phyloP scores from a whole-genome alignment of 30 jellyfish, hydroid and myxozoan genomes.

The Aurelia sp. region DNA sequence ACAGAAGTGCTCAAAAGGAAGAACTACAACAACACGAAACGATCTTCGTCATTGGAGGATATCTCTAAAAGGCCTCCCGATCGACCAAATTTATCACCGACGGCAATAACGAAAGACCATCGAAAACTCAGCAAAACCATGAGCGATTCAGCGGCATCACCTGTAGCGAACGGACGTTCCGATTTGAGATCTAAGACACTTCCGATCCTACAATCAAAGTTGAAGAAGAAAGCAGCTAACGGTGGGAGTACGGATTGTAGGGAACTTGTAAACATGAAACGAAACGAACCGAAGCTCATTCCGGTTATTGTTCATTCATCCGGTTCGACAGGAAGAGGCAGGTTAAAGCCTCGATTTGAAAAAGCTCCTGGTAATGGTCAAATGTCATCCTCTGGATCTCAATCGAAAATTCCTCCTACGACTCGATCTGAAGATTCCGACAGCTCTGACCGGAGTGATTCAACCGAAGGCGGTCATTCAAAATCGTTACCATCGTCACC shows the following conservation, averaged over 20 bases:
- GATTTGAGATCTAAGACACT: slow-evolving; percentile 23
- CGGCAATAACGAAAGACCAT: background rate
- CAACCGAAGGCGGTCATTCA: slow-evolving; percentile 40
- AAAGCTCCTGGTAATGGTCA: background rate
- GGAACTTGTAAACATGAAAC: background rate
- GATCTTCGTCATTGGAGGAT: slow-evolving; percentile 43
- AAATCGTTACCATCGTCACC: slow-evolving; percentile 66
- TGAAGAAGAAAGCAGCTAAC: slow-evolving; percentile 27
- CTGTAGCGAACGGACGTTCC: background rate
- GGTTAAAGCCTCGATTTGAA: slow-evolving; percentile 50
- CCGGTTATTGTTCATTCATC: slow-evolving; percentile 74
- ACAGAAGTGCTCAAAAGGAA: slow-evolving; percentile 54
- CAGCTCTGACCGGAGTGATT: slow-evolving; percentile 68
- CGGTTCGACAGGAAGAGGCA: slow-evolving; percentile 11
- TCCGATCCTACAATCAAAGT: slow-evolving; percentile 42
- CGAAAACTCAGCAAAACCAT: background rate
- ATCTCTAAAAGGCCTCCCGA: background rate
- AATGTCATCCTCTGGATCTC: background rate
- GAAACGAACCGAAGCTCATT: slow-evolving; percentile 51
- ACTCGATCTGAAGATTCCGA: slow-evolving; percentile 73
- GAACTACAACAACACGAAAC: slow-evolving; percentile 13
- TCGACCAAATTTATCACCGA: background rate
- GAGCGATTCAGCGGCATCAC: background rate
- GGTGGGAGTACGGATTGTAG: slow-evolving; percentile 21
- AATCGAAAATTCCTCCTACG: background rate